Evolutionary conservation across 2,113 vertebrate species (phyloP).

Genomic region (Delphinapterus leucas): DNA sequence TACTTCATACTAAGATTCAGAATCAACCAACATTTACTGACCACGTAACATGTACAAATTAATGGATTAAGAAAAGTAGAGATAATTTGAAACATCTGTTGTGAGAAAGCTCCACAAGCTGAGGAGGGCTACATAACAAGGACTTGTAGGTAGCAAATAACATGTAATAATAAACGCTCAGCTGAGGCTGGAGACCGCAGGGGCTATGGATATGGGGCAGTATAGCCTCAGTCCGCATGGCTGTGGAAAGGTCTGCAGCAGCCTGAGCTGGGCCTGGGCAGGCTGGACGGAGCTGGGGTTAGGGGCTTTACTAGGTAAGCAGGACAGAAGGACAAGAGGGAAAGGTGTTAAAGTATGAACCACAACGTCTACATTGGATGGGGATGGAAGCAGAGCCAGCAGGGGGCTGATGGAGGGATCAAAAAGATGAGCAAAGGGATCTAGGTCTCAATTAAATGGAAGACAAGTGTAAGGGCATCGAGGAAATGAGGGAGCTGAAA

Average conservation of each 20-base stretch:
- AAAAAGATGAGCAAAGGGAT: neutral
- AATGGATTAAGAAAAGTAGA: neutral
- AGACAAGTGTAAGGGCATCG: neutral
- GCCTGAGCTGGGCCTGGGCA: neutral
- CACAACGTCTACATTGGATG: neutral
- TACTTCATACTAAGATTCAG: constrained; percentile 9
- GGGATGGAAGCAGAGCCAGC: neutral
- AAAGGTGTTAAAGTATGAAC: neutral
- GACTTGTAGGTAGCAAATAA: neutral
- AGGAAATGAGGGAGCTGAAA: neutral
- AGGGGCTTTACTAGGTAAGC: neutral
- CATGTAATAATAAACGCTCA: neutral
- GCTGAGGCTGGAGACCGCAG: neutral
- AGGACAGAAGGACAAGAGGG: neutral
- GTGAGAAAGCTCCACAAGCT: neutral
- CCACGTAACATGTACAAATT: neutral
- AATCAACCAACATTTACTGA: neutral
- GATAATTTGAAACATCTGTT: neutral
- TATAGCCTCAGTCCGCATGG: too few species aligned
- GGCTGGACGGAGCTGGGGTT: neutral
- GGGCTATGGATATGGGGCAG: neutral
- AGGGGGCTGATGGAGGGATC: neutral
- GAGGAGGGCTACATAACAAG: neutral
- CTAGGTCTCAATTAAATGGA: neutral
- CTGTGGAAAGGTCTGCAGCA: neutral